A percentile compares a stretch with the other conserved stretches of the same genome.
phyloP scores from a whole-genome alignment of 1,140 invertebrate genomes.

The Drosophila virilis region DNA sequence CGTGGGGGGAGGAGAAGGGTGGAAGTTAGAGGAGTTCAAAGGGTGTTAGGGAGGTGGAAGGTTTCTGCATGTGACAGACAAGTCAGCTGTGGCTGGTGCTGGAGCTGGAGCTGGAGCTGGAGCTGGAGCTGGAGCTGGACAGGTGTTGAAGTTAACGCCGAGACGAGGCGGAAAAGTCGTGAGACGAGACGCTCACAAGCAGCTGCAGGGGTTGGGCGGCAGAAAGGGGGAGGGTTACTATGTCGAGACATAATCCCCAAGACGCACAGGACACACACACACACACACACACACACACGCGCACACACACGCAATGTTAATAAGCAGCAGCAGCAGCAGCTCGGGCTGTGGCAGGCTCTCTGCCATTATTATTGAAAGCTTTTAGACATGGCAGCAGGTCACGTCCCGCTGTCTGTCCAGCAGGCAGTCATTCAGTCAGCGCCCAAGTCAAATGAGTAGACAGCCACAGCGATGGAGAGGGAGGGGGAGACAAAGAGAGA shows the following conservation, averaged over 20 bases:
- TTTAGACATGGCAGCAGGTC: slow-evolving; percentile 76
- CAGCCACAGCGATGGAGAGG: slow-evolving; percentile 10
- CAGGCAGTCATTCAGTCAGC: slow-evolving; percentile 41
- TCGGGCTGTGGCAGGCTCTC: slow-evolving; percentile 3
- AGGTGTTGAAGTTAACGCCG: slow-evolving; percentile 69
- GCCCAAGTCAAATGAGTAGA: slow-evolving; percentile 69
- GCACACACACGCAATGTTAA: slow-evolving; percentile 52
- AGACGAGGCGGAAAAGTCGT: slow-evolving; percentile 16
- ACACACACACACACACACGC: slow-evolving; percentile 13
- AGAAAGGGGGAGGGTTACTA: background rate
- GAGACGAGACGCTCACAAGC: slow-evolving; percentile 6
- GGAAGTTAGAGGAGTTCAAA: background rate
- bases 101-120: too few species aligned
- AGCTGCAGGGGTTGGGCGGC: background rate
- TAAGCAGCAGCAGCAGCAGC: slow-evolving; percentile 51
- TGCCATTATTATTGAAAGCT: slow-evolving; percentile 77
- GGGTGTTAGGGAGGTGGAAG: background rate
- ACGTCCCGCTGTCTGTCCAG: slow-evolving; percentile 47
- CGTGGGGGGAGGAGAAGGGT: background rate
- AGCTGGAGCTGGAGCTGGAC: slow-evolving; percentile 1
- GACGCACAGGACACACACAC: slow-evolving; percentile 10
- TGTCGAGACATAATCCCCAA: slow-evolving; percentile 64
- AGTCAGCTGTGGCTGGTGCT: too few species aligned
- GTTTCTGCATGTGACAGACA: slow-evolving; percentile 2
- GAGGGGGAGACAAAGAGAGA: too few species aligned